Percentiles rank a stretch among this genome's conserved stretches.
Evolutionary conservation across 2,113 vertebrate species (phyloP).

Genomic region (Perca flavescens): DNA sequence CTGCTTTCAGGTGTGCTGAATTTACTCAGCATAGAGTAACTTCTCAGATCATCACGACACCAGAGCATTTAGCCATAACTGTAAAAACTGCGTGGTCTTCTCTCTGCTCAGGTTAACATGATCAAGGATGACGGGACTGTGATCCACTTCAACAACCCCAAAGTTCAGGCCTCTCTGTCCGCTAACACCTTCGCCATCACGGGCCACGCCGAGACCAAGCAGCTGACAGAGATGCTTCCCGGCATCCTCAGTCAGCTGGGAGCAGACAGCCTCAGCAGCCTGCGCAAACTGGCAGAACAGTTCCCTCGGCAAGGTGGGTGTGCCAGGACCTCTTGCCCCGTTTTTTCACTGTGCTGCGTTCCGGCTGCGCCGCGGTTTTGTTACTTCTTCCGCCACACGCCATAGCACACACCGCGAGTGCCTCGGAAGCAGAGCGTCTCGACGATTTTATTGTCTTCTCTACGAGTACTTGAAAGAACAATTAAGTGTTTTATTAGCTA

Average conservation of each 20-base stretch:
- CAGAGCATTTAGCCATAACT: background rate
- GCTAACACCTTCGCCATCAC: slow-evolving; percentile 98
- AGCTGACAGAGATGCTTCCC: slow-evolving; percentile 98
- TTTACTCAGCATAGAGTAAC: background rate
- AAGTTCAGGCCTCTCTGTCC: slow-evolving; percentile 96
- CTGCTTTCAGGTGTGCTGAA: background rate
- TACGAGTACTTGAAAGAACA: no score
- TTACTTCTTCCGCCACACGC: no score
- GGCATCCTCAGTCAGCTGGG: slow-evolving; percentile 97
- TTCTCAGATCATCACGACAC: background rate
- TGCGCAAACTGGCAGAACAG: slow-evolving; percentile 97
- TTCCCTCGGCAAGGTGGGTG: slow-evolving; percentile 95
- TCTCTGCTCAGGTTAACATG: slow-evolving; percentile 92
- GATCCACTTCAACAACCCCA: slow-evolving; percentile 99
- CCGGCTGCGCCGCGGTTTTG: no score
- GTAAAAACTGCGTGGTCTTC: background rate
- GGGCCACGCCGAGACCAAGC: slow-evolving; percentile 96
- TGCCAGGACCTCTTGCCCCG: background rate
- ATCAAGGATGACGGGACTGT: slow-evolving; percentile 98
- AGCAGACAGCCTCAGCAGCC: slow-evolving; percentile 96
- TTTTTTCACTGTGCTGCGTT: no score
- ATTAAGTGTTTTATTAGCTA: no score
- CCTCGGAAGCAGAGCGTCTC: no score
- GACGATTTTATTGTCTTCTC: no score
- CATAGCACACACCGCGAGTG: no score